These are phyloP conservation scores for Vollenhovia emeryi DNA, from an alignment of 1,140 invertebrate species.

Conservation along the genomic window DNA sequence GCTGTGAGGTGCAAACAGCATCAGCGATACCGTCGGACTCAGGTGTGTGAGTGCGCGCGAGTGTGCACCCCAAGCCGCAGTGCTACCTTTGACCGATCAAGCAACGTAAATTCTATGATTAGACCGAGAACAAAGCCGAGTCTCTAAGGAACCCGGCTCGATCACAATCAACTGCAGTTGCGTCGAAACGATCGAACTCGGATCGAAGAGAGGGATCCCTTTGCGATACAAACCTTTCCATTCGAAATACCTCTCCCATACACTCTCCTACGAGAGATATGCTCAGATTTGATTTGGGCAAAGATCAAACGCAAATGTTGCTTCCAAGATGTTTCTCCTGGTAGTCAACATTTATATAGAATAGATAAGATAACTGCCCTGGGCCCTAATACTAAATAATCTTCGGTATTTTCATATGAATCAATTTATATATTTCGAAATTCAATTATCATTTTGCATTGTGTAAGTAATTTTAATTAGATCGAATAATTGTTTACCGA, in stretches of 20 bases:
- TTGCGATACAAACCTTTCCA: constrained; percentile 38
- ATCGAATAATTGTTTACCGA: background rate
- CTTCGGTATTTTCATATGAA: background rate
- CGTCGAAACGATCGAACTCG: constrained; percentile 32
- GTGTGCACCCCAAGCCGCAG: background rate
- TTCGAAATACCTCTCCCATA: constrained; percentile 2
- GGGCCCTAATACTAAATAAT: background rate
- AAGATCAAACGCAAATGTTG: constrained; percentile 32
- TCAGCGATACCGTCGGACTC: constrained; percentile 42
- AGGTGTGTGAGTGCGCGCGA: constrained; percentile 39
- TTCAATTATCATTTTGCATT: background rate
- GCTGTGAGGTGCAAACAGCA: constrained; percentile 52
- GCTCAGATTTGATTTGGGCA: constrained; percentile 42
- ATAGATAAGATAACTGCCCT: background rate
- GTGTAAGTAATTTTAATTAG: background rate
- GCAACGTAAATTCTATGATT: constrained; percentile 77
- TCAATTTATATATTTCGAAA: background rate
- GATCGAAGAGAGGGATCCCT: constrained; percentile 18
- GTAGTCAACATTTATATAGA: constrained; percentile 4
- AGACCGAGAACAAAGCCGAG: constrained; percentile 72
- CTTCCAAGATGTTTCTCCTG: constrained; percentile 27
- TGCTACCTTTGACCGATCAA: constrained; percentile 74
- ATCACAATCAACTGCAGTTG: constrained; percentile 55
- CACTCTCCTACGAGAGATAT: constrained; percentile 15
- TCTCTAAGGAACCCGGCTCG: constrained; percentile 62